Base-by-base conservation (phyloP, 2,113 vertebrate species). In the Chinchilla lanigera region DNA sequence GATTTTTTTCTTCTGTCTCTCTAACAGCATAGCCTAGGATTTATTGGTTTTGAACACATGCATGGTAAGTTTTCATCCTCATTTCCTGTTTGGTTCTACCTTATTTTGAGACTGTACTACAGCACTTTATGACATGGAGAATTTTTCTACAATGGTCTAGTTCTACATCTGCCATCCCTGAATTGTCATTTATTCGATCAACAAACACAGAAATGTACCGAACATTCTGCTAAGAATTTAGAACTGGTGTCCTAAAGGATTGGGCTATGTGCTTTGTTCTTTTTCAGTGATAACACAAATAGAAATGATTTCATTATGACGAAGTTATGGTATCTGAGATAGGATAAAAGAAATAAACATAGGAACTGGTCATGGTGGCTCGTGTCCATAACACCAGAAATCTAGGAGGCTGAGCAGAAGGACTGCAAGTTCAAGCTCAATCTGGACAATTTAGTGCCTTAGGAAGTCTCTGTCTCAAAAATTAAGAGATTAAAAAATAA, bases 41-140 rank as follows among this genome's bases (percentile, higher is more conserved):
- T 22, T 58, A 86, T 35, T 67, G 3, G 14, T 95, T 86, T 95
- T 93, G 80, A 96, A 33, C 86, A 83, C 60, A 61, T 61, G 69
- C 33, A 7, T 7, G 3, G 41, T 30, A 60, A 38, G 44, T 67
- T 90, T 69, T 63, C 56, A 81, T 69, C 84, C 69, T 80, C 28
- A 86, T 73, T 75, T 93, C 56, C 47, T 86, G n/a, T 61, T n/a
- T 92, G 80, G 44, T 24, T 61, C 69, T 22, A 16, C 86, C 80
- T 73, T 87, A 63, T 67, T 95, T 58, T 90, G 50, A 91, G 95
- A 69, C 10, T 50, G 12, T 26, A 75, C 41, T 52, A 47, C 6
- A 47, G 22, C 26, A 54, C 41, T 52, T 50, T 38, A 28, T 38
- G 28, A 75, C 52, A 73, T 0, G 54, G 61, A 90, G 86, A 44